These are phyloP conservation scores for Tipula lateralis DNA, from an alignment of 2,888 invertebrate species.

Conservation along the genomic window DNA sequence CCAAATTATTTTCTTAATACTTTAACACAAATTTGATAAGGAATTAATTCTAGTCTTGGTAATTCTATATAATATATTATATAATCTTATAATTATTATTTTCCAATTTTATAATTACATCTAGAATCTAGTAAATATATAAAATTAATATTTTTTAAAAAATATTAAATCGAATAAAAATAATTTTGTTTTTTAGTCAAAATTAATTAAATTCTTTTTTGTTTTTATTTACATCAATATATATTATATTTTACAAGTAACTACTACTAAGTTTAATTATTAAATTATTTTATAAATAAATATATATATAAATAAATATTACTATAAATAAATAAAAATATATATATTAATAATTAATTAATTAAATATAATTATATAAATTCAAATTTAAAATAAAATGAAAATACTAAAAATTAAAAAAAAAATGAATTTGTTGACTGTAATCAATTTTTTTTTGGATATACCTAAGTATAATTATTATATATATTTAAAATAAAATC, in stretches of 20 bases:
- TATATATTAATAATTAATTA: not conserved
- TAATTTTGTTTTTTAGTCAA: not conserved
- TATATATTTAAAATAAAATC: conserved; percentile 1
- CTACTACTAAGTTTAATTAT: conserved; percentile 7
- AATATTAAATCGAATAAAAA: conserved; percentile 11
- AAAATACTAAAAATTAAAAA: not conserved
- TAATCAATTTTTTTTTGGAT: conserved; percentile 6
- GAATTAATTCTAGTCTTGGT: conserved; percentile 8
- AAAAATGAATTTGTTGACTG: conserved; percentile 5
- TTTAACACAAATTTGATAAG: not conserved
- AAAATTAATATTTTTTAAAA: not conserved
- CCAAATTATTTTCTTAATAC: not conserved
- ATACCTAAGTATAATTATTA: conserved; percentile 24
- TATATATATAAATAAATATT: not conserved
- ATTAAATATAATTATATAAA: conserved; percentile 5
- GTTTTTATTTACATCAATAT: not conserved
- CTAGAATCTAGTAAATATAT: not conserved
- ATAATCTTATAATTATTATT: conserved; percentile 20
- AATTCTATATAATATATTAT: not conserved
- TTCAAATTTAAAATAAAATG: not conserved
- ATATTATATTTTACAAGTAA: not conserved
- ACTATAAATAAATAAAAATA: not conserved
- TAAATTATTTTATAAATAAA: not conserved
- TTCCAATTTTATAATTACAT: not conserved
- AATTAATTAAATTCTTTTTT: not conserved